Percentiles rank a stretch among this genome's conserved stretches.
Evolutionary conservation across 2,113 vertebrate genomes (phyloP).

Genomic region (Tautogolabrus adspersus): DNA sequence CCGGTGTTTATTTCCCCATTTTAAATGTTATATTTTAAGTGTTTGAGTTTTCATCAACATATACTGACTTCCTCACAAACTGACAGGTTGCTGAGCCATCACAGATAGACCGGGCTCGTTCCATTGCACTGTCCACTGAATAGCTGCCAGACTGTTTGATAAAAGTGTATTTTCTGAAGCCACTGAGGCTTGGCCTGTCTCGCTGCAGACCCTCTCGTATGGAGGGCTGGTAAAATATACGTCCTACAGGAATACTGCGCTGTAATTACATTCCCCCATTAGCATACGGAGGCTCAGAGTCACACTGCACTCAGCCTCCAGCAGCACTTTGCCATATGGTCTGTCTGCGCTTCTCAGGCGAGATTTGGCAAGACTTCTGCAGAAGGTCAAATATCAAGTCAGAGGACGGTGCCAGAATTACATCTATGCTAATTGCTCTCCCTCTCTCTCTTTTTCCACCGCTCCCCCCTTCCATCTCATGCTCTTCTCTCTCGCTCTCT

Average conservation of each 20-base stretch:
- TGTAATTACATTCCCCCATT: slow-evolving; percentile 81
- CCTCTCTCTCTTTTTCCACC: slow-evolving; percentile 50
- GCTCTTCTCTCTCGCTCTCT: slow-evolving; percentile 49
- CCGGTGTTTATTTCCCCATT: slow-evolving; percentile 14
- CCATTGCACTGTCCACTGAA: slow-evolving; percentile 52
- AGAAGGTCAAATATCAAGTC: slow-evolving; percentile 85
- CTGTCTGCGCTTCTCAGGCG: slow-evolving; percentile 71
- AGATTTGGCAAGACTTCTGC: slow-evolving; percentile 77
- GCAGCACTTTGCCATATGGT: slow-evolving; percentile 82
- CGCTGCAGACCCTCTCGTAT: slow-evolving; percentile 60
- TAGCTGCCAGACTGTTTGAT: slow-evolving; percentile 33
- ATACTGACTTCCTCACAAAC: slow-evolving; percentile 26
- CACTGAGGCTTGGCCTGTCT: slow-evolving; percentile 51
- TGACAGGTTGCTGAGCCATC: slow-evolving; percentile 18
- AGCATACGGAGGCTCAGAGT: slow-evolving; percentile 77
- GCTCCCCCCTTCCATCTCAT: slow-evolving; percentile 58
- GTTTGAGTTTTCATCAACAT: slow-evolving; percentile 18
- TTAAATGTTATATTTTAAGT: not conserved
- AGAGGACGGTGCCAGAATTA: slow-evolving; percentile 78
- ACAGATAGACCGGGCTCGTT: slow-evolving; percentile 41
- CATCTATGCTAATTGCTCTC: slow-evolving; percentile 81
- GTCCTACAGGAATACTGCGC: slow-evolving; percentile 77
- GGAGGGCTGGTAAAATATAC: slow-evolving; percentile 69
- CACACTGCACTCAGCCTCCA: slow-evolving; percentile 74
- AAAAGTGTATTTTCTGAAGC: slow-evolving; percentile 58